Percentiles rank a stretch among this genome's conserved stretches.
These are phyloP conservation scores for Catalaphyllia jardinei DNA, from an alignment of 64 coral and sea anemone species.

Conservation along the genomic window DNA sequence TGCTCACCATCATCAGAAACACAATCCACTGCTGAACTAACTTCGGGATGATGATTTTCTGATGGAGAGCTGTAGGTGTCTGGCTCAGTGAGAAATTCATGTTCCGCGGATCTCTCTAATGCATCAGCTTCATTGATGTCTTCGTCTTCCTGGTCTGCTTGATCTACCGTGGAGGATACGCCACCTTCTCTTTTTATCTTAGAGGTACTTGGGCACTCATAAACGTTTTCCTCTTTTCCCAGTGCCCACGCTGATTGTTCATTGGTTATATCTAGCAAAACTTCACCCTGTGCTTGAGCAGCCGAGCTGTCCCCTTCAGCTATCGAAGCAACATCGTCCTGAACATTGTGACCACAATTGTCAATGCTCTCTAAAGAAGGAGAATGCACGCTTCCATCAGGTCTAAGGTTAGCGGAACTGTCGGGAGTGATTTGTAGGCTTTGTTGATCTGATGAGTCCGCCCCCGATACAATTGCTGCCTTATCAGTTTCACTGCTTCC, in stretches of 20 bases:
- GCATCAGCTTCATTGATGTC: background rate
- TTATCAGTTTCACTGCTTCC: background rate
- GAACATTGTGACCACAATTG: background rate
- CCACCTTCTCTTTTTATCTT: background rate
- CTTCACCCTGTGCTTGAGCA: background rate
- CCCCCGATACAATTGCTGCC: background rate
- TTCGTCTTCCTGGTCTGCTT: background rate
- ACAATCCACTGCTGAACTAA: conserved; percentile 26
- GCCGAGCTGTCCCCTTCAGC: background rate
- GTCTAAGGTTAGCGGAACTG: background rate
- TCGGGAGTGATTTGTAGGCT: background rate
- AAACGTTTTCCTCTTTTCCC: background rate
- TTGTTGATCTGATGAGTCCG: background rate
- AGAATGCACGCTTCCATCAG: background rate
- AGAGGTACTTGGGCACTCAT: background rate
- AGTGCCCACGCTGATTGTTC: background rate
- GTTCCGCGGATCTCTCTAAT: background rate
- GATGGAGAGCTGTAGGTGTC: conserved; percentile 6
- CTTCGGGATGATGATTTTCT: conserved; percentile 18
- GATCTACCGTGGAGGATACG: background rate
- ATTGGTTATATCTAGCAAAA: background rate
- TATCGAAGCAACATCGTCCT: background rate
- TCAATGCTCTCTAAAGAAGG: background rate
- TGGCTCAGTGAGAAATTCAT: background rate
- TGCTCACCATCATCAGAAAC: conserved; percentile 36